phyloP scores from a whole-genome alignment of 23 tunicate species.

The Halocynthia roretzi region DNA sequence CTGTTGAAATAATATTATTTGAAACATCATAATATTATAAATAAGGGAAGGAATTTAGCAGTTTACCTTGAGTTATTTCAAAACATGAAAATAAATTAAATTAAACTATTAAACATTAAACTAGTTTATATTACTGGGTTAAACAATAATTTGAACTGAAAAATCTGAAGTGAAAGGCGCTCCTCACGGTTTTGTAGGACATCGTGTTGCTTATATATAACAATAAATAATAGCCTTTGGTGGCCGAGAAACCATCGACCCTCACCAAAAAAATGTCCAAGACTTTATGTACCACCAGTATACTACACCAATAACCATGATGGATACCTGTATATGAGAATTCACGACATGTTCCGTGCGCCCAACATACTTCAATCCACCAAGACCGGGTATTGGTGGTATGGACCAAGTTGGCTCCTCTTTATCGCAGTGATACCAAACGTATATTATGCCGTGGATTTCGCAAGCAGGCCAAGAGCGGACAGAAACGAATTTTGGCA shows the following conservation, averaged over 20 bases:
- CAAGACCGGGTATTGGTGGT: conserved; percentile 29
- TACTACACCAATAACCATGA: no score
- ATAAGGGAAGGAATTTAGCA: no score
- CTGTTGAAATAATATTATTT: conserved; percentile 17
- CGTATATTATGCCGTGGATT: conserved; percentile 36
- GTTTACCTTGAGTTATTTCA: no score
- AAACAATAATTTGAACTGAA: no score
- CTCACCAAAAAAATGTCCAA: neutral
- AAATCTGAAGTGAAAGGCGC: no score
- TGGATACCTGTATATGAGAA: conserved; percentile 70
- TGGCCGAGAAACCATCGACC: neutral
- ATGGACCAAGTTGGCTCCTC: conserved; percentile 55
- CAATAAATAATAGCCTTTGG: neutral
- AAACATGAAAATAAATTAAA: no score
- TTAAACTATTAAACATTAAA: no score
- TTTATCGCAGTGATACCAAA: conserved; percentile 83
- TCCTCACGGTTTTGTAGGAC: no score
- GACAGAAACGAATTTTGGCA: conserved; percentile 64
- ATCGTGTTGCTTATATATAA: neutral
- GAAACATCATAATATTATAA: neutral
- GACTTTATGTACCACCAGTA: neutral
- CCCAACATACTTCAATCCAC: conserved; percentile 49
- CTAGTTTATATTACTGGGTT: no score
- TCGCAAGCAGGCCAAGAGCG: conserved; percentile 77
- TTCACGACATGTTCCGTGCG: conserved; percentile 75